Evolutionary conservation across 1,140 invertebrate species (phyloP).

Genomic region (Chlorops oryzae): DNA sequence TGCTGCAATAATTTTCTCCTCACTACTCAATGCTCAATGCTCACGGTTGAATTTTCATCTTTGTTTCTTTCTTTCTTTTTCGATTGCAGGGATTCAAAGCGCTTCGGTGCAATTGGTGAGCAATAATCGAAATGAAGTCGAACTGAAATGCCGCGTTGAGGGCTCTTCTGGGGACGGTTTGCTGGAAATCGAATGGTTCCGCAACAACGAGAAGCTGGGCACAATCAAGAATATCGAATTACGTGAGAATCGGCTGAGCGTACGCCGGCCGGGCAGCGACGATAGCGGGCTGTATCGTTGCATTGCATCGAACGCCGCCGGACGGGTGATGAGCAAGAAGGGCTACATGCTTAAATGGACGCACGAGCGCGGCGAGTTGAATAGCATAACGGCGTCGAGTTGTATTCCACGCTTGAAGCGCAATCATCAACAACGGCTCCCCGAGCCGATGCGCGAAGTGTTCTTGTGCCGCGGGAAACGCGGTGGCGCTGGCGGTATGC

Average conservation of each 20-base stretch:
- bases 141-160: constrained; percentile 67
- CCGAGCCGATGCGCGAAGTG: constrained; percentile 54
- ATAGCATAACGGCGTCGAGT: constrained; percentile 9
- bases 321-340: constrained; percentile 63
- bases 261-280: constrained; percentile 54
- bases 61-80: neutral
- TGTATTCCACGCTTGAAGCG: constrained; percentile 45
- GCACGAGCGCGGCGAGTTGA: neutral
- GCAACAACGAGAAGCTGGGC: constrained; percentile 60
- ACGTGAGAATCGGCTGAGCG: constrained; percentile 59
- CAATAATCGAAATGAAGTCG: constrained; percentile 55
- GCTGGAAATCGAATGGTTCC: constrained; percentile 69
- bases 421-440: constrained; percentile 55
- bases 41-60: neutral
- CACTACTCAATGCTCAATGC: too few species aligned
- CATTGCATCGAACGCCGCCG: constrained; percentile 66
- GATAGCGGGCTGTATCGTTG: constrained; percentile 71
- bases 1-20: too few species aligned
- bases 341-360: constrained; percentile 50
- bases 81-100: constrained; percentile 42
- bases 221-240: constrained; percentile 56
- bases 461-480: constrained; percentile 40
- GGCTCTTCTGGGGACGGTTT: constrained; percentile 59
- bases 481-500: constrained; percentile 28
- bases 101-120: constrained; percentile 60